phyloP scores from a whole-genome alignment of 2,888 invertebrate genomes.

The Cordilura impudica region DNA sequence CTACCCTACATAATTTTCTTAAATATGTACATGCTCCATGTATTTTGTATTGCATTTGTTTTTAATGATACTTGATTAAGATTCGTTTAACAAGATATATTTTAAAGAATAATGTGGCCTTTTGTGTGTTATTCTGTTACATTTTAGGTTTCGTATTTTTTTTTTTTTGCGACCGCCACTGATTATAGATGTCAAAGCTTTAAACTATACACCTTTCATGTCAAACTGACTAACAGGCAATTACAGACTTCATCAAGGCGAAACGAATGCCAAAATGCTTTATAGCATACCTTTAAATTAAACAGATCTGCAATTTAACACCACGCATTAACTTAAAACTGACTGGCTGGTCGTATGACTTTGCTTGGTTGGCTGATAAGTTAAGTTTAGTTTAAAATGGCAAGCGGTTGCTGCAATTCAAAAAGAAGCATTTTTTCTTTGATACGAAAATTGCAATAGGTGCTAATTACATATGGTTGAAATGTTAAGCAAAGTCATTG shows the following conservation, averaged over 20 bases:
- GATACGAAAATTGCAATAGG: conserved; percentile 64
- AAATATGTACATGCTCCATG: background rate
- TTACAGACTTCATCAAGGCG: conserved; percentile 65
- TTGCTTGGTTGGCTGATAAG: background rate
- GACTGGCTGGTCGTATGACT: conserved; percentile 16
- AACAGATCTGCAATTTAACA: conserved; percentile 49
- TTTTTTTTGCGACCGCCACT: conserved; percentile 52
- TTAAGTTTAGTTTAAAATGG: background rate
- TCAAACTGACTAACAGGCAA: conserved; percentile 65
- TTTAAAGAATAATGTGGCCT: conserved; percentile 7
- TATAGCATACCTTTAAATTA: conserved; percentile 35
- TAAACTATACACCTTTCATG: conserved; percentile 63
- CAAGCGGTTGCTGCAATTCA: background rate
- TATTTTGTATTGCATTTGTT: background rate
- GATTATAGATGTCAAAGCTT: conserved; percentile 62
- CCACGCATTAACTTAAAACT: conserved; percentile 55
- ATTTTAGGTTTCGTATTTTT: background rate
- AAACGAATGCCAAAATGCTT: conserved; percentile 57
- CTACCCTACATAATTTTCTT: background rate
- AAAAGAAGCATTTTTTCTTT: conserved; percentile 16
- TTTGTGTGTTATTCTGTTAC: background rate
- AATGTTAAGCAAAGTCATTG: conserved; percentile 35
- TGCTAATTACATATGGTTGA: conserved; percentile 66
- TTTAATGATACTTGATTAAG: conserved; percentile 37
- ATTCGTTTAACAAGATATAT: conserved; percentile 38